Evolutionary conservation across 2,113 vertebrate species (phyloP), one percentile per base, ranked within the genome.

Genomic region (Calidris pugnax): DNA sequence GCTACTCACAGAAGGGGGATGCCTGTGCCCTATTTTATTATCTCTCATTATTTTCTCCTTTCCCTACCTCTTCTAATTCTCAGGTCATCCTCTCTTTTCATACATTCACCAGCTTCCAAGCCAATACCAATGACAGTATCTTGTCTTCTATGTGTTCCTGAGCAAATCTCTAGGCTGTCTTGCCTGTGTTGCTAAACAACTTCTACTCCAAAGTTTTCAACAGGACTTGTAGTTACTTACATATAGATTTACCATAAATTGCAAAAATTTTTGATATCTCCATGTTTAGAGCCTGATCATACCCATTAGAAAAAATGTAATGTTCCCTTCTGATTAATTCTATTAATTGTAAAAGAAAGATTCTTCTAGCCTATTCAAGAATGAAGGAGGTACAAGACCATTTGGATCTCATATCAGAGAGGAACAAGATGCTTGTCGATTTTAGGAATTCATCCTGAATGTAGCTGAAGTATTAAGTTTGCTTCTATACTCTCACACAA

Each of bases 311-410:
- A 87, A 90, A 73, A 12, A 12, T 32, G 33, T n/a, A n/a, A 59
- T n/a, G 30, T 32, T 62, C 8, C 21, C 16, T 55, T 59, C 68
- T 47, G 22, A 35, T 39, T 30, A 73, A 57, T 37, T 35, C 7
- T 62, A 5, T 16, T 62, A 56, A 39, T 45, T 23, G 17, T 21
- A 41, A 33, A 60, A 75, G 26, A 35, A 86, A 45, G 3, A 12
- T 68, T 64, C 28, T 72, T 35, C 18, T 35, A 67, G 16, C 6
- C 24, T 81, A 37, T 14, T 10, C 5, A 33, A 47, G 57, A 69
- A n/a, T n/a, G n/a, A 75, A 76, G 17, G 28, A 63, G 2, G 8
- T 57, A 41, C 41, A 67, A 35, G 8, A 37, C 27, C 0, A 0
- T 62, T n/a, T 43, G 23, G 21, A 76, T 51, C 23, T 56, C 13